Evolutionary conservation across 2,888 invertebrate species (phyloP), one percentile per base, ranked within the genome.

Genomic region (Catocala sponsa): DNA sequence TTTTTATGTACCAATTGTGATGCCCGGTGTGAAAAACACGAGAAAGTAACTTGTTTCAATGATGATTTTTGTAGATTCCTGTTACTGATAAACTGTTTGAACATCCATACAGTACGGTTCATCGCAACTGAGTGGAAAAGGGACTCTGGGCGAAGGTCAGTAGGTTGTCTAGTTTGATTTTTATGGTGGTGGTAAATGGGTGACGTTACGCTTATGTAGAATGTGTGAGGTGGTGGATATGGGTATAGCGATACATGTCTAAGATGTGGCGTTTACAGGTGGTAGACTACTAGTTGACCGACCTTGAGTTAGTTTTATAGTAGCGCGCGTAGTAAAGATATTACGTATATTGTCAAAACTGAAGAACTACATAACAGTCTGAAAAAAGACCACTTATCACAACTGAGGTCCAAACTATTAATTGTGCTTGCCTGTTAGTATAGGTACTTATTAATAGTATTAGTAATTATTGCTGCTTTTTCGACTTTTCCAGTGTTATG

Each of bases 101-200:
- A 75, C 72, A 78, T 78, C 78, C 74, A 74, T 78, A 81, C 88
- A 89, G 90, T 86, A 79, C 84, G 78, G 71, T 84, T 74, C 86
- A 80, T 68, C 84, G 79, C 78, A 72, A 82, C 80, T 83, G 85
- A 88, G 82, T 83, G 83, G 81, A 80, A 81, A 79, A 69, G 64
- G 87, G 79, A 78, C 74, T 75, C 68, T 79, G 80, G 82, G 81
- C 70, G 81, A 85, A 89, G 88, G 89, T 90, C 79, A 88, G 88
- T 89, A 78, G 73, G 80, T 59, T 67, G 65, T 78, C 65, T 71
- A 50, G 52, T 74, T 71, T 41, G n/a, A 50, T 64, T 68, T 71
- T 59, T 70, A 64, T 77, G 83, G 84, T 87, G 88, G 84, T 76
- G 87, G 88, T 63, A 35, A 42, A 60, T 68, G 50, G 53, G 12